phyloP scores from a whole-genome alignment of 1,140 invertebrate genomes.

The Scaptomyza montana region DNA sequence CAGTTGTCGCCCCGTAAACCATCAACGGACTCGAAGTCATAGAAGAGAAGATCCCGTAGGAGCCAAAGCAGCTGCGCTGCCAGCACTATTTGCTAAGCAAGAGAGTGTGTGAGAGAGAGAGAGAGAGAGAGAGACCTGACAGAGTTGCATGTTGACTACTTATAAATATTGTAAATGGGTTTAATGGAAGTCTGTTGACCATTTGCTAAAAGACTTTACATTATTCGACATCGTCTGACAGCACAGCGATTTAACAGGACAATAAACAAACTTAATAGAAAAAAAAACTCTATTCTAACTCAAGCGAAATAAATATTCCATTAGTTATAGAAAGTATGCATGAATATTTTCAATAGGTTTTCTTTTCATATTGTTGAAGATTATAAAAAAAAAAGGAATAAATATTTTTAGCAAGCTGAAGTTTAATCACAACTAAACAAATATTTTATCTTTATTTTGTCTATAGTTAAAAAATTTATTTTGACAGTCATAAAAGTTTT shows the following conservation, averaged over 20 bases:
- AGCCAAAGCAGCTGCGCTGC: slow-evolving; percentile 6
- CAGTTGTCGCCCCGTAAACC: slow-evolving; percentile 23
- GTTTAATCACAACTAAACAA: too few species aligned
- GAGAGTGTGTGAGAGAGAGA: not conserved
- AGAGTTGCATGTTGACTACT: slow-evolving; percentile 40
- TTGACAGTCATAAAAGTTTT: slow-evolving; percentile 25
- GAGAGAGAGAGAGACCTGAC: not conserved
- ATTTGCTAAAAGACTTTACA: slow-evolving; percentile 24
- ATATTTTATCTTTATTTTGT: too few species aligned
- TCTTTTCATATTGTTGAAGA: too few species aligned
- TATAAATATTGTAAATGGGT: slow-evolving; percentile 41
- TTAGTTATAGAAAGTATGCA: too few species aligned
- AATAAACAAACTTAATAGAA: not conserved
- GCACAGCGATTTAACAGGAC: slow-evolving; percentile 16
- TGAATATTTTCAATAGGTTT: too few species aligned
- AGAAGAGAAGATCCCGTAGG: not conserved
- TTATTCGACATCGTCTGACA: slow-evolving; percentile 10
- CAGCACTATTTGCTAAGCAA: too few species aligned
- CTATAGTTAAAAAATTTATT: slow-evolving; percentile 5
- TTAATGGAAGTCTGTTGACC: slow-evolving; percentile 40
- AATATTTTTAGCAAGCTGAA: too few species aligned
- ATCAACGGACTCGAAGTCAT: not conserved
- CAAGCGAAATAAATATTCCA: too few species aligned
- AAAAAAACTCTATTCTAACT: not conserved
- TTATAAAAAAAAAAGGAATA: too few species aligned